Percentiles rank a stretch among this genome's conserved stretches.
Conservation (phyloP, 1,140 invertebrate genomes). For the Pseudomyrmex dendroicus region DNA sequence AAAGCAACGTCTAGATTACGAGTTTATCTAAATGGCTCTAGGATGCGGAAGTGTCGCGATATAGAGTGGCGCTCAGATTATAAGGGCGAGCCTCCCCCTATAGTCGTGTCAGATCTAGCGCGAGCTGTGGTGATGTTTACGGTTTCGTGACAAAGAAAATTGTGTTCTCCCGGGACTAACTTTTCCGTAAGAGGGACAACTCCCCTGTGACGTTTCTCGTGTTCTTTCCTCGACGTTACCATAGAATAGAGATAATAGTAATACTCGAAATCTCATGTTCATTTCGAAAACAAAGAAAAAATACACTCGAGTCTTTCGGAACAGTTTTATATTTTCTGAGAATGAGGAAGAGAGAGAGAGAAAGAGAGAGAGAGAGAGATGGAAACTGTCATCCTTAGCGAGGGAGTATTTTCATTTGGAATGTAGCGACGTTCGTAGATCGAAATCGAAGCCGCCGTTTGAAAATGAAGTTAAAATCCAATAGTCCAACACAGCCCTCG, state of each 20-base stretch:
- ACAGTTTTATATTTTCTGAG: slow-evolving; percentile 28
- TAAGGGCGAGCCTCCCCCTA: slow-evolving; percentile 63
- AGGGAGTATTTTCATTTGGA: slow-evolving; percentile 73
- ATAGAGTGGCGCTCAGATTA: slow-evolving; percentile 79
- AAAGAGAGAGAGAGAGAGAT: slow-evolving; percentile 27
- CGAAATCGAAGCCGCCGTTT: slow-evolving; percentile 74
- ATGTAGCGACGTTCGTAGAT: slow-evolving; percentile 71
- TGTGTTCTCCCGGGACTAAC: slow-evolving; percentile 74
- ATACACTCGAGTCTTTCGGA: not conserved
- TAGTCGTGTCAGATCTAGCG: slow-evolving; percentile 41
- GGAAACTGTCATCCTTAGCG: slow-evolving; percentile 56
- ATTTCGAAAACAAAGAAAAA: not conserved
- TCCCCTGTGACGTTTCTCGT: slow-evolving; percentile 1
- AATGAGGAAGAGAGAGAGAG: too few relatives aligned
- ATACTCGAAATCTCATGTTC: too few relatives aligned
- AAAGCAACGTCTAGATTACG: slow-evolving; percentile 82
- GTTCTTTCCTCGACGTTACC: not conserved
- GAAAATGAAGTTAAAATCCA: slow-evolving; percentile 83
- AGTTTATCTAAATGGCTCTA: slow-evolving; percentile 84
- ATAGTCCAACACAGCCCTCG: slow-evolving; percentile 77
- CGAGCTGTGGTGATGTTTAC: slow-evolving; percentile 77
- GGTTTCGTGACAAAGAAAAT: slow-evolving; percentile 82
- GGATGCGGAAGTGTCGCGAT: slow-evolving; percentile 73
- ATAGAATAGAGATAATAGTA: not conserved
- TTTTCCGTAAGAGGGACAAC: slow-evolving; percentile 12